Conservation (phyloP, 2,113 vertebrate species). For the Scomber colias region DNA sequence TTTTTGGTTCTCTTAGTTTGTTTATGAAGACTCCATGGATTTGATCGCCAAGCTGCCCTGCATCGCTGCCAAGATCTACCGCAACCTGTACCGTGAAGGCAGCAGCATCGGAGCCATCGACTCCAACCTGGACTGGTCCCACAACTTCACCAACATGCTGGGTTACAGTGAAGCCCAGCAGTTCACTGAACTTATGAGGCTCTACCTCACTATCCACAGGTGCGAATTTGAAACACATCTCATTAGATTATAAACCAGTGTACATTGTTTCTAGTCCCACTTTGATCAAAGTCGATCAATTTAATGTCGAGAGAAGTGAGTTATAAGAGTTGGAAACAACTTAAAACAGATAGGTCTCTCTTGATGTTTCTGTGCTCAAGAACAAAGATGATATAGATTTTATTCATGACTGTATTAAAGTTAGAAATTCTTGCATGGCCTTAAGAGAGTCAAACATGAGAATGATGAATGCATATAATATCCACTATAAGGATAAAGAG, state of each 20-base stretch:
- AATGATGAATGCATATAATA: not conserved
- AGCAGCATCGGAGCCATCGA: constrained; percentile 98
- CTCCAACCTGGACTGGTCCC: constrained; percentile 96
- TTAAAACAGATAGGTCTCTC: not conserved
- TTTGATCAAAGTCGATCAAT: not conserved
- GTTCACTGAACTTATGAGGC: constrained; percentile 97
- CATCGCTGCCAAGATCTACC: constrained; percentile 98
- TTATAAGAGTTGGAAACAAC: not conserved
- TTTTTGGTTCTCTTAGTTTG: constrained; percentile 81
- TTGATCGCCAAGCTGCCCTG: constrained; percentile 97
- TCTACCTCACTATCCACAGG: constrained; percentile 99
- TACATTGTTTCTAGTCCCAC: not conserved
- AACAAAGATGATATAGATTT: not conserved
- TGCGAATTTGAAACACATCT: constrained; percentile 52
- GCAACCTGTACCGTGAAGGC: constrained; percentile 96
- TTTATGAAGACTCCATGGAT: constrained; percentile 98
- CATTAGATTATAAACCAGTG: too few species aligned
- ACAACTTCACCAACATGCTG: constrained; percentile 99
- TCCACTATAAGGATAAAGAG: not conserved
- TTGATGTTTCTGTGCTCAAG: not conserved
- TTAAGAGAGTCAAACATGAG: too few species aligned
- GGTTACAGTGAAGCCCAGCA: constrained; percentile 92
- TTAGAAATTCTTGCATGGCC: too few species aligned
- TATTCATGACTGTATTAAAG: not conserved
- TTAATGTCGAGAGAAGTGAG: not conserved